Evolutionary conservation across 2,113 vertebrate species (phyloP).

Genomic region (Hemichromis elongatus): DNA sequence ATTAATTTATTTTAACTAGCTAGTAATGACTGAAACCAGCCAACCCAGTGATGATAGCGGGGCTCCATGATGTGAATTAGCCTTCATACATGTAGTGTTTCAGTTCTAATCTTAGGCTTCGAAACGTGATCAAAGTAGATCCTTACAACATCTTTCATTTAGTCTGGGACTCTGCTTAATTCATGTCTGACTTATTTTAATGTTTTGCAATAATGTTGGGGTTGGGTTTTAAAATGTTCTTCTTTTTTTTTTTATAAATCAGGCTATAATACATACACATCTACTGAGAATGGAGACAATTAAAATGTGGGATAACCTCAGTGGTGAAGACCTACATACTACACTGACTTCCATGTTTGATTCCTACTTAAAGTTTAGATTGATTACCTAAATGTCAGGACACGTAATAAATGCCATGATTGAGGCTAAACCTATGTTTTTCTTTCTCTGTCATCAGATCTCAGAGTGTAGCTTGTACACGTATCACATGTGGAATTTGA

Average conservation of each 20-base stretch:
- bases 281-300: background rate
- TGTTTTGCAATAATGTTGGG: background rate
- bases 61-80: too few relatives aligned
- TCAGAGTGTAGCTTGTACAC: background rate
- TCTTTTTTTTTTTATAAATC: background rate
- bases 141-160: too few relatives aligned
- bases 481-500: background rate
- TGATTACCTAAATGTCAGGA: background rate
- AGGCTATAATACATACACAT: accelerated
- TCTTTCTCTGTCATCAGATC: background rate
- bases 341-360: background rate
- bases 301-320: background rate
- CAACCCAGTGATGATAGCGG: background rate
- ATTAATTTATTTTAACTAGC: background rate
- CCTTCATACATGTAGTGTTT: too few relatives aligned
- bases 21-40: background rate
- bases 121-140: too few relatives aligned
- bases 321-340: accelerated
- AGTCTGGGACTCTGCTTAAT: too few relatives aligned
- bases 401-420: background rate
- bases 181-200: too few relatives aligned
- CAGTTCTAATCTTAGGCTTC: too few relatives aligned
- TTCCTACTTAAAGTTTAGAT: background rate
- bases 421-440: background rate
- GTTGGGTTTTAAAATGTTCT: background rate